Percentiles rank a stretch among this genome's conserved stretches.
Conservation (phyloP, 2,888 invertebrate genomes). For the Tortricodes alternella region DNA sequence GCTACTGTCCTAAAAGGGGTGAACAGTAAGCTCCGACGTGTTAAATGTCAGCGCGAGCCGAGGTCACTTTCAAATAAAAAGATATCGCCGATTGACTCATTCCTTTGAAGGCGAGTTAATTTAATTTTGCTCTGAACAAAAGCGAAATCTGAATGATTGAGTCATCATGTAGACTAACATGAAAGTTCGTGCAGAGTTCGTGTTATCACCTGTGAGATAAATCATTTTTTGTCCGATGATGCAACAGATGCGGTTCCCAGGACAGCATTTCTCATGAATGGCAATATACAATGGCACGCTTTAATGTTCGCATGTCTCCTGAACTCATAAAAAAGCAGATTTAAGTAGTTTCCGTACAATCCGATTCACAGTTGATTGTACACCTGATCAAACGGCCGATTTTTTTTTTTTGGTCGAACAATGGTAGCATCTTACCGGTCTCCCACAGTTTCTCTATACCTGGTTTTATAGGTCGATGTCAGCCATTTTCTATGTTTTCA, state of each 20-base stretch:
- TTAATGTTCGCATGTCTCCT: not conserved
- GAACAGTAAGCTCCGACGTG: conserved; percentile 4
- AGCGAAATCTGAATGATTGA: conserved; percentile 10
- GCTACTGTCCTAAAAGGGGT: conserved; percentile 12
- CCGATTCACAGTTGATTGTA: conserved; percentile 28
- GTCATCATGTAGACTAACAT: not conserved
- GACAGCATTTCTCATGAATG: conserved; percentile 43
- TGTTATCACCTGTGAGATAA: conserved; percentile 10
- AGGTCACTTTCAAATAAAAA: conserved; percentile 22
- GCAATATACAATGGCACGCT: conserved; percentile 26
- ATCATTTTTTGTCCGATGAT: conserved; percentile 3
- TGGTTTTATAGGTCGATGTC: too few species aligned
- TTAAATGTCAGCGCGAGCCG: conserved; percentile 23
- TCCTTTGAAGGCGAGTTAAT: conserved; percentile 21
- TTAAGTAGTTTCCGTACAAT: not conserved
- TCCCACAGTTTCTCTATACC: conserved; percentile 59
- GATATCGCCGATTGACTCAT: conserved; percentile 20
- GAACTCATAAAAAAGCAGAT: not conserved
- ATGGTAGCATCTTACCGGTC: conserved; percentile 35
- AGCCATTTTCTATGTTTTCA: not conserved
- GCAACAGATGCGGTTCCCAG: conserved; percentile 31
- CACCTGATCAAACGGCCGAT: conserved; percentile 36
- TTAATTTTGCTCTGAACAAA: conserved; percentile 13
- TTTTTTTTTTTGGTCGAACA: conserved; percentile 34
- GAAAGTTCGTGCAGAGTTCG: conserved; percentile 7